Evolutionary conservation across 2,113 vertebrate genomes (phyloP), one percentile per base, ranked within the genome.

Genomic region (Nothocercus nigrocapillus): DNA sequence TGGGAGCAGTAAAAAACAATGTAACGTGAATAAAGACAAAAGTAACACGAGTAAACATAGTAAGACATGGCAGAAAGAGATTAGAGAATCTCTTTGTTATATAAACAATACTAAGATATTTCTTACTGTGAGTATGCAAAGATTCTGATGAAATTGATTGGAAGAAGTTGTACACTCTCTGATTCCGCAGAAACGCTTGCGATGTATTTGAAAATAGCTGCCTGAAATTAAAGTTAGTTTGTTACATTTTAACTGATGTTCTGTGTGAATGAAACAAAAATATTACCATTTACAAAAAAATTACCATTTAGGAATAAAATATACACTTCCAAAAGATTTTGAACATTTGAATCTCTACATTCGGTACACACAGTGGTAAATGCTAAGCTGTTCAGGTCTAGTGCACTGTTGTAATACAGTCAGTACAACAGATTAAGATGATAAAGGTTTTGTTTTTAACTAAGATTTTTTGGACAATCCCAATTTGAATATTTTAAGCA

Each of bases 111-210:
- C 70, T 82, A 85, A 42, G 18, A 12, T 70, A 79, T 82, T 90
- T 97, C 99, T 99, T 98, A 99, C 99, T 98, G 97, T 98, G 98
- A 95, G 95, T 97, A 95, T 98, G 98, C 21, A 97, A 95, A 83
- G 97, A 97, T 92, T 98, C 98, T 34, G 97, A 96, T 30, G 98
- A 98, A 75, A 98, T 97, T 89, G 98, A 98, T 51, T 97, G 98
- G 94, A 99, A 99, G 97, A 99, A 99, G 96, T 97, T 98, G 97
- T 98, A 98, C 36, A 99, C 99, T 94, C 97, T 98, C 66, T 98
- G 98, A 95, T 96, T 99, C 97, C 98, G 98, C 73, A 98, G 98
- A 96, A 99, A 99, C 94, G 98, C 97, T 89, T 98, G 98, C 0
- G 99, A 99, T 44, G 98, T 98, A 59, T 98, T 98, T 89, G 98